Evolutionary conservation across 2,797 vertebrate genomes (phyloP).

Genomic region (Halcyon smyrnensis): DNA sequence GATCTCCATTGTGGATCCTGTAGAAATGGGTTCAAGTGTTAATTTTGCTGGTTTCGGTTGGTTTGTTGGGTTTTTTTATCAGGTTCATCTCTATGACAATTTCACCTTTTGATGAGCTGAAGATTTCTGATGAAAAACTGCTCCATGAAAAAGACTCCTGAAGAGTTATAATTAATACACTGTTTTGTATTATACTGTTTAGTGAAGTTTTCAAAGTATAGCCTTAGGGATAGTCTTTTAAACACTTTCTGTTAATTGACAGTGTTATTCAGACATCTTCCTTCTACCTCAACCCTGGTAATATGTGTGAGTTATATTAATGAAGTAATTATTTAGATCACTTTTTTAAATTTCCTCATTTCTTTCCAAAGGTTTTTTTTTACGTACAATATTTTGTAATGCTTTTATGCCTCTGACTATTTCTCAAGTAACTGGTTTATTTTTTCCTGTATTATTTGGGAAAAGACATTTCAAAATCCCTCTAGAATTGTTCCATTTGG

Average conservation of each 20-base stretch:
- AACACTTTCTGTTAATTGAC: constrained; percentile 58
- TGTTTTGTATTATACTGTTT: constrained; percentile 47
- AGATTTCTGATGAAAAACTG: background rate
- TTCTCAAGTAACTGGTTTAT: constrained; percentile 62
- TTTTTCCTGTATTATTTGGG: constrained; percentile 68
- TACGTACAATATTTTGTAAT: constrained; percentile 64
- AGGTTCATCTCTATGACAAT: background rate
- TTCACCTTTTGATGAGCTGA: background rate
- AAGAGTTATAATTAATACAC: constrained; percentile 36
- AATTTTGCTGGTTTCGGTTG: background rate
- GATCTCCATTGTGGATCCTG: background rate
- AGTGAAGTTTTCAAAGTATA: constrained; percentile 33
- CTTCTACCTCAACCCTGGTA: background rate
- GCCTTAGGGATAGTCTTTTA: constrained; percentile 47
- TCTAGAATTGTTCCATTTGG: constrained; percentile 73
- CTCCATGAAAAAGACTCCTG: background rate
- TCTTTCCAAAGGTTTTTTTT: constrained; percentile 34
- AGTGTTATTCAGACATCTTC: constrained; percentile 45
- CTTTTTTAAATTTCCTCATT: constrained; percentile 31
- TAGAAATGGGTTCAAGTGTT: background rate
- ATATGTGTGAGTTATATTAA: constrained; percentile 28
- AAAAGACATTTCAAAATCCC: constrained; percentile 75
- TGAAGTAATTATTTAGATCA: constrained; percentile 60
- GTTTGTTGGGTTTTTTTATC: background rate
- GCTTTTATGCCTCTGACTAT: constrained; percentile 66